These are phyloP conservation scores for Troilus luridus DNA, from an alignment of 2,888 invertebrate genomes.

Conservation along the genomic window DNA sequence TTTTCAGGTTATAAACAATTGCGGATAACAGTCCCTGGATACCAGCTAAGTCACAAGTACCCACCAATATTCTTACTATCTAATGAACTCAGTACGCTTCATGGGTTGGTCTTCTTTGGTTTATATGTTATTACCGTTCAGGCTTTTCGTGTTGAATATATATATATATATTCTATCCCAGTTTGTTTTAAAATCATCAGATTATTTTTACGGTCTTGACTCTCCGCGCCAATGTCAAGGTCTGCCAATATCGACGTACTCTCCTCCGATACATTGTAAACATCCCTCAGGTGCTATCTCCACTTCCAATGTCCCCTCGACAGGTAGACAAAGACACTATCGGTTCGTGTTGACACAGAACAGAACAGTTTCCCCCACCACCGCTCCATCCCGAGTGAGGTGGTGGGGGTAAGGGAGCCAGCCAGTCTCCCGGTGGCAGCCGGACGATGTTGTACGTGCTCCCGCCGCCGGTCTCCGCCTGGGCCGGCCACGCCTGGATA, in stretches of 20 bases:
- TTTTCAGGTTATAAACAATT: too few relatives aligned
- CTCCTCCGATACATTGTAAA: not conserved
- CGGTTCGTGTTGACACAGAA: not conserved
- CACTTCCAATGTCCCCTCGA: not conserved
- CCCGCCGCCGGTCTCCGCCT: constrained; percentile 69
- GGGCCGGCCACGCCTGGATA: constrained; percentile 58
- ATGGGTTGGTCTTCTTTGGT: too few relatives aligned
- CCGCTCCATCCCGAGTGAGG: not conserved
- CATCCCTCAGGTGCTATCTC: not conserved
- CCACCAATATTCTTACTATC: too few relatives aligned
- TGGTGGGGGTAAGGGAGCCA: constrained; percentile 29
- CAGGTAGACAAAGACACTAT: constrained; percentile 23
- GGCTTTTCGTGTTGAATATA: too few relatives aligned
- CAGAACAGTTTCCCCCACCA: not conserved
- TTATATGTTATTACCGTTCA: too few relatives aligned
- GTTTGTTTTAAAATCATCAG: too few relatives aligned
- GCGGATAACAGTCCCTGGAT: too few relatives aligned
- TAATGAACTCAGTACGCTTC: too few relatives aligned
- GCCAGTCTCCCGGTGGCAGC: constrained; percentile 54
- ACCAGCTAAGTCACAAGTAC: too few relatives aligned
- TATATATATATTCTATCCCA: too few relatives aligned
- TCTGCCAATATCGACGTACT: not conserved
- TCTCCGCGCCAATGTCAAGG: too few relatives aligned
- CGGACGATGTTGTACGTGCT: constrained; percentile 71
- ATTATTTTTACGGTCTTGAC: too few relatives aligned